Conservation (phyloP, 2,113 vertebrate genomes). For the Syngnathus floridae region DNA sequence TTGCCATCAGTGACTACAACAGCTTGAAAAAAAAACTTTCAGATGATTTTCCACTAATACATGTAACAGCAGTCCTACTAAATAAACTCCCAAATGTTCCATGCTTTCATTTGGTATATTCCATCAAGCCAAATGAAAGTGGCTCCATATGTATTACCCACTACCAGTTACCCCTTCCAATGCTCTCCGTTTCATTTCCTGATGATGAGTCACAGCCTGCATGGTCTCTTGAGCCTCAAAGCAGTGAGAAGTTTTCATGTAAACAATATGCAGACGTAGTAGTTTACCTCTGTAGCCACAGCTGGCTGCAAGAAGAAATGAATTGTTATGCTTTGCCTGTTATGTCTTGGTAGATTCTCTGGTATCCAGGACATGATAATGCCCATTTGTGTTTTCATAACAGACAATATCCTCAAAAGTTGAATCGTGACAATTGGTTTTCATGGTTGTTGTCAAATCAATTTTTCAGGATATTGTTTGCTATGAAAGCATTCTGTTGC, state of each 20-base stretch:
- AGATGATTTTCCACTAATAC: neutral
- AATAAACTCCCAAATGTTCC: constrained; percentile 1
- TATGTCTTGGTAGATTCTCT: neutral
- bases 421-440: neutral
- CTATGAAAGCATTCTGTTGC: neutral
- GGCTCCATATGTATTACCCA: constrained; percentile 3
- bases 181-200: neutral
- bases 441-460: neutral
- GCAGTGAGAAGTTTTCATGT: constrained; percentile 31
- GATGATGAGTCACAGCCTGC: constrained; percentile 2
- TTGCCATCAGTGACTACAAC: constrained; percentile 11
- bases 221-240: constrained; percentile 1
- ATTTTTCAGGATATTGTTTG: neutral
- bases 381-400: neutral
- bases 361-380: neutral
- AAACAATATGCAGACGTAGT: constrained; percentile 33
- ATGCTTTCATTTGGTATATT: neutral
- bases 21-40: constrained; percentile 5
- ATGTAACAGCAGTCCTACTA: constrained; percentile 4
- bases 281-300: constrained; percentile 31
- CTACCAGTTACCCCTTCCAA: constrained; percentile 1
- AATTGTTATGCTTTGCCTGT: neutral
- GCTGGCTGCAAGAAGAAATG: constrained; percentile 36
- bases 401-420: neutral
- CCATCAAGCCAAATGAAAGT: constrained; percentile 2